Percentiles rank a stretch among this genome's conserved stretches.
phyloP scores from a whole-genome alignment of 2,113 vertebrate species.

The Fulmarus glacialis region DNA sequence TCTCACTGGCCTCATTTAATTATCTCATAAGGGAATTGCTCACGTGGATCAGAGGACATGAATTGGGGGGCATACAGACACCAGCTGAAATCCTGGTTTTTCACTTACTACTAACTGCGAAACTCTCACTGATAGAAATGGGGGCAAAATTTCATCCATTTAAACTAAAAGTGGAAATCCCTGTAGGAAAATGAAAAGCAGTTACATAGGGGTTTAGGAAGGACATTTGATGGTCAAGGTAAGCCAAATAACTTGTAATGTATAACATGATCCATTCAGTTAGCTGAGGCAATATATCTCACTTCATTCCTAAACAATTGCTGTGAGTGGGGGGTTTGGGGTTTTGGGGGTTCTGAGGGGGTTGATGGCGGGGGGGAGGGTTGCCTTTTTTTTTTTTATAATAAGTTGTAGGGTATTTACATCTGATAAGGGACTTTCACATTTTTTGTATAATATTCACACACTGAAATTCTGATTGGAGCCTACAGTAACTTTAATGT shows the following conservation, averaged over 20 bases:
- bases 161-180: not conserved
- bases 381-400: not conserved
- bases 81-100: not conserved
- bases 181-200: not conserved
- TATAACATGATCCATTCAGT: not conserved
- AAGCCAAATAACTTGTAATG: not conserved
- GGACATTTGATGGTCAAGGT: not conserved
- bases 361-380: rapidly evolving
- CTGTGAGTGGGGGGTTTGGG: rapidly evolving
- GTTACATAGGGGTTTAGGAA: not conserved
- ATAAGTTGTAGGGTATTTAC: not conserved
- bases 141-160: not conserved
- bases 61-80: not conserved
- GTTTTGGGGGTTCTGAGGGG: not conserved
- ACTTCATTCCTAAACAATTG: not conserved
- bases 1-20: not conserved
- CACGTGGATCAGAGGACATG: not conserved
- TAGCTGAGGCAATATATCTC: not conserved
- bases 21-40: not conserved
- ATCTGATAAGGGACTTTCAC: not conserved
- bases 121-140: not conserved
- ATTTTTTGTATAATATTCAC: not conserved
- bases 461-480: not conserved
- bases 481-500: not conserved
- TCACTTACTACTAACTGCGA: not conserved